A percentile compares a stretch with the other conserved stretches of the same genome.
These are phyloP conservation scores for Drosophila pectinifera DNA, from an alignment of 1,140 invertebrate species.

Conservation along the genomic window DNA sequence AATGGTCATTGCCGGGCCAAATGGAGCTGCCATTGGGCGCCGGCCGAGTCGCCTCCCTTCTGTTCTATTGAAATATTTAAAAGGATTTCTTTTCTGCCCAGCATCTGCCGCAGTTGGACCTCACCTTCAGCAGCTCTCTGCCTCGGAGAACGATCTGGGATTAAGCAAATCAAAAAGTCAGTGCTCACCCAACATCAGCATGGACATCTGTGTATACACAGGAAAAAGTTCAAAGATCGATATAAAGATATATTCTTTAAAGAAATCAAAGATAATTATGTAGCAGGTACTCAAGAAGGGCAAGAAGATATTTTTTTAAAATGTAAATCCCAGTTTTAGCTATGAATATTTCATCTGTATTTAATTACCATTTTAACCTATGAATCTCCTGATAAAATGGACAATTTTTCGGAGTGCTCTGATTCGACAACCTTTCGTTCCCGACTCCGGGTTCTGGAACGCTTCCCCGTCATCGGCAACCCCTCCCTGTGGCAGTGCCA, in stretches of 20 bases:
- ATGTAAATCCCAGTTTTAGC: background rate
- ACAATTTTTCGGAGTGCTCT: slow-evolving; percentile 3
- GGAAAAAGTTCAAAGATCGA: background rate
- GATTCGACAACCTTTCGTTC: background rate
- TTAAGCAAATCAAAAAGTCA: slow-evolving; percentile 73
- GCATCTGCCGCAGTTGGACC: slow-evolving; percentile 19
- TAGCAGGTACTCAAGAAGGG: background rate
- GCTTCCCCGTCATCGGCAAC: slow-evolving; percentile 13
- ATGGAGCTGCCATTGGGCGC: slow-evolving; percentile 50
- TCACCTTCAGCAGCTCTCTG: background rate
- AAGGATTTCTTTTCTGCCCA: slow-evolving; percentile 51
- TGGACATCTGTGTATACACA: slow-evolving; percentile 22
- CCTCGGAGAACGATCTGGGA: slow-evolving; percentile 44
- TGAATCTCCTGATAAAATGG: background rate
- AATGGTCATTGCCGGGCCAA: slow-evolving; percentile 60
- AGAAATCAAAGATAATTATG: too few species aligned
- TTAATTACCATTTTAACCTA: background rate
- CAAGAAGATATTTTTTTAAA: too few species aligned
- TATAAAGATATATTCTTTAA: background rate
- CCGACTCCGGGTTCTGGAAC: background rate
- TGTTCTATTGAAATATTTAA: slow-evolving; percentile 71
- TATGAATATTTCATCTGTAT: background rate
- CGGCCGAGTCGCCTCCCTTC: slow-evolving; percentile 18
- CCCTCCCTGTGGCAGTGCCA: slow-evolving; percentile 2
- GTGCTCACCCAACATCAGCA: slow-evolving; percentile 27